Percentiles rank a stretch among this genome's conserved stretches.
Evolutionary conservation across 2,797 vertebrate genomes (phyloP).

Genomic region (Falco novaeseelandiae): DNA sequence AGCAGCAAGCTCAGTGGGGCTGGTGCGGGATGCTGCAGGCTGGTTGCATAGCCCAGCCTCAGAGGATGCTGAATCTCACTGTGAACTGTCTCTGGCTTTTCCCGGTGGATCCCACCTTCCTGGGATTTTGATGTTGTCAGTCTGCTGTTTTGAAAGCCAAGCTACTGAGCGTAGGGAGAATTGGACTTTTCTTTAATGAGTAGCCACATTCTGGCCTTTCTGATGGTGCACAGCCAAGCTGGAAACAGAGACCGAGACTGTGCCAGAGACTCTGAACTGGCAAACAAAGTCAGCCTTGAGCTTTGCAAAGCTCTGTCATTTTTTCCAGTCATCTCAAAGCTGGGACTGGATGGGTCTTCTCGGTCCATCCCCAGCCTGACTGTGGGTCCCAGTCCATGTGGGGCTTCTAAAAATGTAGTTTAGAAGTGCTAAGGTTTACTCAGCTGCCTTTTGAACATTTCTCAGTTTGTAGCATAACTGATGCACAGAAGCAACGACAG

Average conservation of each 20-base stretch:
- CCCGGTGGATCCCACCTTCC: neutral
- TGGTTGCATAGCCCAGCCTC: neutral
- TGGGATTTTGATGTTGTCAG: neutral
- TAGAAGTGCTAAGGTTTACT: neutral
- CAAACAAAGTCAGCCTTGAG: neutral
- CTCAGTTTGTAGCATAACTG: neutral
- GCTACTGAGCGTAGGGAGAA: neutral
- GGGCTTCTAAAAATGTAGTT: neutral
- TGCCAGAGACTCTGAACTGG: neutral
- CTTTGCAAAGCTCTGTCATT: neutral
- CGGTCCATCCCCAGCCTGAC: neutral
- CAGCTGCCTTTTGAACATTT: neutral
- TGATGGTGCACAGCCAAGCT: neutral
- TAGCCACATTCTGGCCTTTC: neutral
- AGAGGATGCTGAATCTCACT: accelerated
- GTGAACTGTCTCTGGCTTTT: neutral
- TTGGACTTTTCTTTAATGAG: neutral
- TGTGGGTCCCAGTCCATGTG: neutral
- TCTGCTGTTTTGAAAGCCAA: neutral
- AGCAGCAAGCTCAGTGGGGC: neutral
- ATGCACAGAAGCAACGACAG: neutral
- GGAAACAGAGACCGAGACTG: neutral
- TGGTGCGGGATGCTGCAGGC: neutral
- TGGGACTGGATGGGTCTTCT: neutral
- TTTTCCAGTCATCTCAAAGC: neutral